These are phyloP conservation scores for Acanthoscelides obtectus DNA, from an alignment of 2,888 invertebrate species.

Conservation along the genomic window DNA sequence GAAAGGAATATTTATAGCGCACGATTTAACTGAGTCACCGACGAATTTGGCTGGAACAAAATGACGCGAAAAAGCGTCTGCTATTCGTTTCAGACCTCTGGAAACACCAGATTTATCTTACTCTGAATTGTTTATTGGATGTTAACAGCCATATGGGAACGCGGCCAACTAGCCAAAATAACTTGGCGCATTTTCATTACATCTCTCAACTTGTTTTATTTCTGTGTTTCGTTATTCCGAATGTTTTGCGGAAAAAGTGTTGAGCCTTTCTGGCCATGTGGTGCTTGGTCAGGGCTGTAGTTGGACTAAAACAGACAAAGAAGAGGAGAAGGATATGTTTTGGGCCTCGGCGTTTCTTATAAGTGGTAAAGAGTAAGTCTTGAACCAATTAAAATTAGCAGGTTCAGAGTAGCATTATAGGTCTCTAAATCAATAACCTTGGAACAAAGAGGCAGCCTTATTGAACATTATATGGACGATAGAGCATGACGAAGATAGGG, in stretches of 20 bases:
- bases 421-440: too few relatives aligned
- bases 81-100: neutral
- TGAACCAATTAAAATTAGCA: too few relatives aligned
- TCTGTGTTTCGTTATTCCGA: neutral
- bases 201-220: constrained; percentile 13
- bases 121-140: constrained; percentile 21
- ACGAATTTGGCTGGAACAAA: too few relatives aligned
- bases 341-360: too few relatives aligned
- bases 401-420: too few relatives aligned
- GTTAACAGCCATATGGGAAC: constrained; percentile 23
- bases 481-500: too few relatives aligned
- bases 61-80: neutral
- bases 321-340: neutral
- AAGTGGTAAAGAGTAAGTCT: too few relatives aligned
- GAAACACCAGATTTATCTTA: constrained; percentile 9
- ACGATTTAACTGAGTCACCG: neutral
- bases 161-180: constrained; percentile 22
- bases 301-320: neutral
- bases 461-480: too few relatives aligned
- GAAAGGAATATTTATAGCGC: neutral
- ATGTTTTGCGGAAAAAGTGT: neutral
- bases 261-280: neutral
- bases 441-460: too few relatives aligned
- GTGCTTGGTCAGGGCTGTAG: neutral
- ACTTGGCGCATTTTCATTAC: constrained; percentile 20